These are phyloP conservation scores for Lutraria lutraria DNA, from an alignment of 2,888 invertebrate genomes.

Conservation along the genomic window DNA sequence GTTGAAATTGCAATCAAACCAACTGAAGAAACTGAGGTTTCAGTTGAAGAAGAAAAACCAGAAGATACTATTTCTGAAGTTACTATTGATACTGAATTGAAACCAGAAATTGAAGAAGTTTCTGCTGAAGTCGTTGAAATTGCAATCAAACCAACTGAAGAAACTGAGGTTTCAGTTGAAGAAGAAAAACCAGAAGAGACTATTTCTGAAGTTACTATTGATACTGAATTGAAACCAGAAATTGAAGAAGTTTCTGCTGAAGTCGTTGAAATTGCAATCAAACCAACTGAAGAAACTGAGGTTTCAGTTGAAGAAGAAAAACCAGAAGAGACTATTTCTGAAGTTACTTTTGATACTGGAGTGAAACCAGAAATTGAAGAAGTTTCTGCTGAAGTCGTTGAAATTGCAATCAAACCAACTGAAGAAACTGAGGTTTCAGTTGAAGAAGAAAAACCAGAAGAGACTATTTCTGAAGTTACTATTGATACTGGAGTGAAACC, in stretches of 20 bases:
- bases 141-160: conserved; percentile 31
- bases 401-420: conserved; percentile 39
- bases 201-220: conserved; percentile 36
- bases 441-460: conserved; percentile 23
- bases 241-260: conserved; percentile 37
- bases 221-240: conserved; percentile 27
- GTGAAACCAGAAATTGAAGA: conserved; percentile 35
- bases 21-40: conserved; percentile 40
- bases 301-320: conserved; percentile 28
- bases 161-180: conserved; percentile 24
- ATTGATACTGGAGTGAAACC: not conserved
- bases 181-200: conserved; percentile 30
- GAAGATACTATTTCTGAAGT: conserved; percentile 72
- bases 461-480: not conserved
- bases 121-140: conserved; percentile 2
- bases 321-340: conserved; percentile 23
- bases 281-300: conserved; percentile 21
- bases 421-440: conserved; percentile 32
- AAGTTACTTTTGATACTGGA: conserved; percentile 29
- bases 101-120: conserved; percentile 17
- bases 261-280: conserved; percentile 29
- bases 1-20: conserved; percentile 37
- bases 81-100: not conserved
- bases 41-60: conserved; percentile 34
- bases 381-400: conserved; percentile 22